Evolutionary conservation across 2,113 vertebrate genomes (phyloP).

Genomic region (Cinclus mexicanus): DNA sequence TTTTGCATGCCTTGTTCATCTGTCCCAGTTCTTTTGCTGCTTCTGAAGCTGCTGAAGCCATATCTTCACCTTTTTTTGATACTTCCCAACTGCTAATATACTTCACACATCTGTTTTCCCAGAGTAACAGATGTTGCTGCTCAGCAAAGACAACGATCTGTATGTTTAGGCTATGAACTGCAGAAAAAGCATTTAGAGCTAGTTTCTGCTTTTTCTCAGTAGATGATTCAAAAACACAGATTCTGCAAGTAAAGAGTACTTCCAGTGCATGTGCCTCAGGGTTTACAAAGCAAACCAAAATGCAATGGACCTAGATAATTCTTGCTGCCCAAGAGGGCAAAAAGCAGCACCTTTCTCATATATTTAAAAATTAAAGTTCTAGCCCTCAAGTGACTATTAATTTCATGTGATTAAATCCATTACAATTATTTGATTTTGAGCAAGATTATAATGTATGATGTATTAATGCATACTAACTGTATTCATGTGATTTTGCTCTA

Average conservation of each 20-base stretch:
- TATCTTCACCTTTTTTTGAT: neutral
- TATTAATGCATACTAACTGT: neutral
- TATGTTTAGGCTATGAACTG: conserved; percentile 11
- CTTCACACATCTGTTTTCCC: neutral
- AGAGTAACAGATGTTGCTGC: conserved; percentile 20
- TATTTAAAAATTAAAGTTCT: neutral
- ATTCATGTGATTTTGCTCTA: neutral
- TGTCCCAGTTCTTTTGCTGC: neutral
- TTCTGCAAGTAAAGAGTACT: neutral
- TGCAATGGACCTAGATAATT: neutral
- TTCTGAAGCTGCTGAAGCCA: neutral
- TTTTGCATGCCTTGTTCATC: neutral
- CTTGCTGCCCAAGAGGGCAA: neutral
- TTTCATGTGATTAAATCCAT: neutral
- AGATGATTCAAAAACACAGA: neutral
- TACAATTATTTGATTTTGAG: neutral
- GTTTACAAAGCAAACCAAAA: neutral
- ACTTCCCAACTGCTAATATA: neutral
- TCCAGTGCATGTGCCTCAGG: neutral
- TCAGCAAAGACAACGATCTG: neutral
- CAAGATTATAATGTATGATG: neutral
- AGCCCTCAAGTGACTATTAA: neutral
- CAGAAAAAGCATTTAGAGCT: neutral
- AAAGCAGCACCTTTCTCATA: neutral
- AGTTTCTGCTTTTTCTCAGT: conserved; percentile 38